These are phyloP conservation scores for Drosophila phalerata DNA, from an alignment of 2,888 invertebrate genomes.

Conservation along the genomic window DNA sequence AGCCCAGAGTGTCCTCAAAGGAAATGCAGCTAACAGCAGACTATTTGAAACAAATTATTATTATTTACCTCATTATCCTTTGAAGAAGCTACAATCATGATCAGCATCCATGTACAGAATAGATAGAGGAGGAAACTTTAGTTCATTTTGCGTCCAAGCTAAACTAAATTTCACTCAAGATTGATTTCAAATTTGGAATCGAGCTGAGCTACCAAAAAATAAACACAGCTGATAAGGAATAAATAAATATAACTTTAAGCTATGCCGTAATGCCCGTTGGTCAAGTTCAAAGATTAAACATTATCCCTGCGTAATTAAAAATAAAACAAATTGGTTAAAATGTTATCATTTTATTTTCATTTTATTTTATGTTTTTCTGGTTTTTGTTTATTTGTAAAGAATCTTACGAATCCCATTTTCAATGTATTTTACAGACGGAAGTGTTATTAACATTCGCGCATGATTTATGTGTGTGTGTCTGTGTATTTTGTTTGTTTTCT, in stretches of 20 bases:
- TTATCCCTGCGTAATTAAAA: neutral
- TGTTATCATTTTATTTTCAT: slow-evolving; percentile 65
- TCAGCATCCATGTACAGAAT: neutral
- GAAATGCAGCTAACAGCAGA: neutral
- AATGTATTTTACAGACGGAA: slow-evolving; percentile 75
- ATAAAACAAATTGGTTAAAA: slow-evolving; percentile 7
- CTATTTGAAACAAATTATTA: neutral
- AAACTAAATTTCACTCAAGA: neutral
- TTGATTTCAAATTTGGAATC: neutral
- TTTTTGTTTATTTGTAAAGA: slow-evolving; percentile 70
- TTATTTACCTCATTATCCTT: neutral
- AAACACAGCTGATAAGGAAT: neutral
- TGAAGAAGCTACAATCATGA: neutral
- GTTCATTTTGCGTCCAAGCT: neutral
- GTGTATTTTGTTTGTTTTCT: slow-evolving; percentile 27
- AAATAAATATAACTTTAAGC: neutral
- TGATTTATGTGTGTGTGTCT: slow-evolving; percentile 37
- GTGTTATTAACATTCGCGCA: slow-evolving; percentile 54
- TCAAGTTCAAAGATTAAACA: neutral
- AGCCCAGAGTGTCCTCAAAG: neutral
- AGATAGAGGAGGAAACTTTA: neutral
- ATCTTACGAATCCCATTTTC: slow-evolving; percentile 70
- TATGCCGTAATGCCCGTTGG: neutral
- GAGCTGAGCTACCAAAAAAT: neutral
- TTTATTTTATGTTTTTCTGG: slow-evolving; percentile 64